Conservation (phyloP, 2,113 vertebrate species). For the Gnathonemus longibarbis region DNA sequence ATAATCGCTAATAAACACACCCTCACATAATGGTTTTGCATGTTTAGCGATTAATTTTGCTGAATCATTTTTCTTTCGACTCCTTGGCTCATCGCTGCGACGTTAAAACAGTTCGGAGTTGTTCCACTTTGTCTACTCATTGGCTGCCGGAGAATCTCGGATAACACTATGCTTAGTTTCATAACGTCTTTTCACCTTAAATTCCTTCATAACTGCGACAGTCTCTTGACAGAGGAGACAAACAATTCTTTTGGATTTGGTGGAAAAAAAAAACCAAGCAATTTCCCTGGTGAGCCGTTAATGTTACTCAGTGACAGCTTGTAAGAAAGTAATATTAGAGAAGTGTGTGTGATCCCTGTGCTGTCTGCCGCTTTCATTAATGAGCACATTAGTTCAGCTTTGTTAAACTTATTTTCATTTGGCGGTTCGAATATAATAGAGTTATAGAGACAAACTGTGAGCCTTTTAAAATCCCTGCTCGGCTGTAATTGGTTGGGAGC, state of each 20-base stretch:
- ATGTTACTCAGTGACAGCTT: neutral
- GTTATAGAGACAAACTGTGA: neutral
- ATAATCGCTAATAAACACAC: slow-evolving; percentile 35
- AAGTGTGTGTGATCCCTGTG: neutral
- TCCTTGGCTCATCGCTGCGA: neutral
- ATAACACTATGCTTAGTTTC: slow-evolving; percentile 20
- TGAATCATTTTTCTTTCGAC: slow-evolving; percentile 32
- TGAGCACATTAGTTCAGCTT: neutral
- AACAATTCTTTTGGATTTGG: neutral
- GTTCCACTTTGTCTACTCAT: slow-evolving; percentile 17
- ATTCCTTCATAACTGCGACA: neutral
- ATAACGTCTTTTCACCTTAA: slow-evolving; percentile 18
- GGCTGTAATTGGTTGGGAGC: neutral
- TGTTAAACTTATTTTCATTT: neutral
- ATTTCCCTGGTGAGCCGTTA: neutral
- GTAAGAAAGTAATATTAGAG: neutral
- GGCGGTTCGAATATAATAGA: neutral
- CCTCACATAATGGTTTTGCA: slow-evolving; percentile 38
- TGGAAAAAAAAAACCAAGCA: neutral
- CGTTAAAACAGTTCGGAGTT: slow-evolving; percentile 9
- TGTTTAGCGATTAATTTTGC: slow-evolving; percentile 32
- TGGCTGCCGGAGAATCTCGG: slow-evolving; percentile 22
- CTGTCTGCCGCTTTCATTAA: neutral
- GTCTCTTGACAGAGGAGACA: slow-evolving; percentile 6
- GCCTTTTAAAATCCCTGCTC: neutral